Evolutionary conservation across 2,797 vertebrate genomes (phyloP), one percentile per base, ranked within the genome.

Genomic region (Crossoptilon crossoptilon): DNA sequence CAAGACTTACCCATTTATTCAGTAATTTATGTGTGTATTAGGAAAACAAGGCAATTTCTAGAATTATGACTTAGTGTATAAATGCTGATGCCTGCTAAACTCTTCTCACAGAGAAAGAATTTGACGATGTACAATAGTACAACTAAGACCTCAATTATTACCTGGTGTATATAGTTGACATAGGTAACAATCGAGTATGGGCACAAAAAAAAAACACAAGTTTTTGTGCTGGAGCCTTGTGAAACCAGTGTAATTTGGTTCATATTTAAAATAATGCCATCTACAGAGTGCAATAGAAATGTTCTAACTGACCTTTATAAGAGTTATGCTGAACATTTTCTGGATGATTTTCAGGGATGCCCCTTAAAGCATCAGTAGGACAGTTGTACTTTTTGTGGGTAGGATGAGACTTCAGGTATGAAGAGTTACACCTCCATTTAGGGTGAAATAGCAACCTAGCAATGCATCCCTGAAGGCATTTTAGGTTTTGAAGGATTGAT

Each of bases 401-500:
- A 63, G 39, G 37, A 37, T 3, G 10, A 90, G 16, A 82, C 70
- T 79, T 79, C 35, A 59, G 56, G 44, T 44, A 35, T 81, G 23
- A 70, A 43, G 71, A 82, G 74, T 78, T 92, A 64, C 84, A 82
- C 60, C 71, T 91, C 58, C n/a, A 26, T 62, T 87, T 84, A 72
- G 75, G 62, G 23, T 82, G 89, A 95, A 64, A 91, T 77, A 84
- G 55, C 46, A 84, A 81, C 23, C 48, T 69, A 74, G 87, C 55
- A 73, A 2, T 68, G 62, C 31, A 53, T 84, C 93, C 85, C 77
- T 44, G 58, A 71, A 63, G 80, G 74, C 37, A 41, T 62, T 91
- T 91, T 88, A 84, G 63, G 37, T 84, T 88, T 69, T 93, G 86
- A 93, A 95, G 93, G 94, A 94, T n/a, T 90, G 93, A 94, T 93